Conservation (phyloP, 2,797 vertebrate genomes). For the Parambassis ranga region DNA sequence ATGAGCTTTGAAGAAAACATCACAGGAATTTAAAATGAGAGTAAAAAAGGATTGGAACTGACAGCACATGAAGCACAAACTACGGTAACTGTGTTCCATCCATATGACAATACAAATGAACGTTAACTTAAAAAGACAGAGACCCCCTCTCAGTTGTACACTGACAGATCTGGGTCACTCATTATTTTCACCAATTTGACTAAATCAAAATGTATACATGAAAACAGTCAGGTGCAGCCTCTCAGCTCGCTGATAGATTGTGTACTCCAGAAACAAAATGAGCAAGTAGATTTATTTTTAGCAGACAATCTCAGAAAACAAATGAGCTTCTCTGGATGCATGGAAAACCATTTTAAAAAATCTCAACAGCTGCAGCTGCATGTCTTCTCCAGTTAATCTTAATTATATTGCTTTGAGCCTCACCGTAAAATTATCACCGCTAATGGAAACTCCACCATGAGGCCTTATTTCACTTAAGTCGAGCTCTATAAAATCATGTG, state of each 20-base stretch:
- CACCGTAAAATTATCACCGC: constrained; percentile 23
- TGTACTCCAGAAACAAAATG: constrained; percentile 10
- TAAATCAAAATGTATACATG: no score
- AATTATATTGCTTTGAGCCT: constrained; percentile 27
- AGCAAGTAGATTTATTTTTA: constrained; percentile 25
- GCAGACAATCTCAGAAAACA: constrained; percentile 15
- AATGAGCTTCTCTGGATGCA: constrained; percentile 29
- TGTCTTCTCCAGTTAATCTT: constrained; percentile 39
- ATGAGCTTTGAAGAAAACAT: neutral
- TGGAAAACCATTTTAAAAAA: constrained; percentile 6
- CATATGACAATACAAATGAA: no score
- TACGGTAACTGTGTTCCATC: no score
- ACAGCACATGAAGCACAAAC: neutral
- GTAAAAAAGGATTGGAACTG: neutral
- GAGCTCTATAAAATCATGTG: constrained; percentile 28
- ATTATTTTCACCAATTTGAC: no score
- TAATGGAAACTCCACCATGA: constrained; percentile 22
- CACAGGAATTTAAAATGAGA: neutral
- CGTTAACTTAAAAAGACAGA: no score
- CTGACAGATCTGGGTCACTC: no score
- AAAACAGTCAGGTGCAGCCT: neutral
- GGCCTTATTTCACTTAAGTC: constrained; percentile 25
- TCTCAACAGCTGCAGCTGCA: constrained; percentile 23
- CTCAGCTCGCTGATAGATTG: neutral
- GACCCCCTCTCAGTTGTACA: no score